Percentiles rank a stretch among this genome's conserved stretches.
These are phyloP conservation scores for Elephantulus edwardii DNA, from an alignment of 2,113 vertebrate genomes.

Conservation along the genomic window DNA sequence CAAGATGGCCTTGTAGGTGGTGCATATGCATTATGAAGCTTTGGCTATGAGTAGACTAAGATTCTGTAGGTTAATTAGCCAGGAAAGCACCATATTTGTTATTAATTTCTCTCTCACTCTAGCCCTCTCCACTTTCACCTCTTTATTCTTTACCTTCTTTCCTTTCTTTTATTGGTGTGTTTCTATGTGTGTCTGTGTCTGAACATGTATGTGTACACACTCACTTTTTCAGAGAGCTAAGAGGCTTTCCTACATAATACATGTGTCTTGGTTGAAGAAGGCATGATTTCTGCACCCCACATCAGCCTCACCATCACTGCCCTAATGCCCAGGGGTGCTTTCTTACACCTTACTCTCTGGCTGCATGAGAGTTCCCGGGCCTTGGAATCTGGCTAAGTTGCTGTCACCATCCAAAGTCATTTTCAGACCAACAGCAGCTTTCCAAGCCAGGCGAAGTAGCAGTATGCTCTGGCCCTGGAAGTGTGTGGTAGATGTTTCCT, in stretches of 20 bases:
- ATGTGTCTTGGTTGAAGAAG: neutral
- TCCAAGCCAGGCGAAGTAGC: neutral
- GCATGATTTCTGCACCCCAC: neutral
- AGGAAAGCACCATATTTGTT: neutral
- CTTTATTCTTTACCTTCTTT: neutral
- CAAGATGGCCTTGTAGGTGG: neutral
- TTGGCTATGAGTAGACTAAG: neutral
- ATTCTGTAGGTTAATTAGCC: neutral
- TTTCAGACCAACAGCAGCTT: neutral
- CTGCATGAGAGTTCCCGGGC: neutral
- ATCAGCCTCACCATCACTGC: neutral
- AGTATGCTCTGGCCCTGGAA: neutral
- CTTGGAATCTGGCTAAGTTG: neutral
- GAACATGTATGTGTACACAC: neutral
- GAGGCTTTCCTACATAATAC: neutral
- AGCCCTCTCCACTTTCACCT: neutral
- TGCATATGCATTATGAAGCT: neutral
- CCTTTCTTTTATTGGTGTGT: neutral
- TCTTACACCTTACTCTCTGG: neutral
- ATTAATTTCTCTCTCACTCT: neutral
- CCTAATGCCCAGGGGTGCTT: neutral
- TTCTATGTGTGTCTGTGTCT: neutral
- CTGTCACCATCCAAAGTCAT: neutral
- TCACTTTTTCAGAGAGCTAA: neutral
- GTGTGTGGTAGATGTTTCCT: neutral